Conservation (phyloP, 2,797 vertebrate species). For the Sebastes trivittatus region DNA sequence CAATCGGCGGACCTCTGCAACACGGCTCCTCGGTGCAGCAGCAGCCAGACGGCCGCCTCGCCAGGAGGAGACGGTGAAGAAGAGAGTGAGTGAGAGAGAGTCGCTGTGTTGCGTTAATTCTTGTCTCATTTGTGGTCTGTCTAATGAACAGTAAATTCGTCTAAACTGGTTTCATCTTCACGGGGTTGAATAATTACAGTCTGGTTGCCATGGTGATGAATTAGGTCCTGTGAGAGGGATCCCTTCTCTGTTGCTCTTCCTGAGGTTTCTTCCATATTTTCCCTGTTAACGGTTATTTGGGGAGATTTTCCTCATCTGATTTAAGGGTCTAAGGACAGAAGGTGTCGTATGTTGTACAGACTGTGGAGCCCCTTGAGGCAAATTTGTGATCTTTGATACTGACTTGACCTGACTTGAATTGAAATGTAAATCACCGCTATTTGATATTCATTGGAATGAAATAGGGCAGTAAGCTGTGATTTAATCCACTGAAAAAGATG, state of each 20-base stretch:
- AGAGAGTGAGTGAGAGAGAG: too few species aligned
- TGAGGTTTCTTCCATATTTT: background rate
- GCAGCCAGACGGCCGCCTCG: too few species aligned
- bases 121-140: too few species aligned
- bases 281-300: background rate
- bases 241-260: background rate
- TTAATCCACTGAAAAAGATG: background rate
- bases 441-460: constrained; percentile 7
- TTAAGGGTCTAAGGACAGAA: background rate
- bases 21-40: too few species aligned
- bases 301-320: background rate
- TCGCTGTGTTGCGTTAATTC: too few species aligned
- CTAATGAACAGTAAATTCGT: too few species aligned
- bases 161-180: too few species aligned
- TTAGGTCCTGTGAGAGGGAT: background rate
- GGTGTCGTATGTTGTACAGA: background rate
- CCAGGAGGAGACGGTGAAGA: too few species aligned
- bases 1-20: too few species aligned
- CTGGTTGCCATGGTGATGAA: too few species aligned
- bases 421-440: background rate
- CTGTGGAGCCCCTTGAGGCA: background rate
- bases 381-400: background rate
- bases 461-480: background rate
- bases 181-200: too few species aligned
- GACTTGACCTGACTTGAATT: background rate